Evolutionary conservation across 2,797 vertebrate genomes (phyloP).

Genomic region (Champsocephalus gunnari): DNA sequence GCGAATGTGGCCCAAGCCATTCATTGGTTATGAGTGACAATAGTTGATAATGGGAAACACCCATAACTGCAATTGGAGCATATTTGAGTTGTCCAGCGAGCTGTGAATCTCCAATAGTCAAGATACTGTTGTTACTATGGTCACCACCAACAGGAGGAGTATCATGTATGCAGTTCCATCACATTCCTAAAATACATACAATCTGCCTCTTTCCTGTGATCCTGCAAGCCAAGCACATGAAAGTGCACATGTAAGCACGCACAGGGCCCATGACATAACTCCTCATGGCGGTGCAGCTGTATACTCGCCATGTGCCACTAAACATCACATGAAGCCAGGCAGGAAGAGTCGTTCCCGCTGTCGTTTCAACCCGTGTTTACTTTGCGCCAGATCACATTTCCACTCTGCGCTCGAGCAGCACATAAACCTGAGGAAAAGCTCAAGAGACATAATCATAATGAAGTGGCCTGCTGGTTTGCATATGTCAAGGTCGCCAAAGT

Average conservation of each 20-base stretch:
- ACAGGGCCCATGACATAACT: conserved; percentile 29
- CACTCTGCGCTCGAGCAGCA: conserved; percentile 47
- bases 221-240: conserved; percentile 1
- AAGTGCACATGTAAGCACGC: conserved; percentile 26
- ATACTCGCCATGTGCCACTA: conserved; percentile 29
- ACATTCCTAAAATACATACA: conserved; percentile 1
- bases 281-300: neutral
- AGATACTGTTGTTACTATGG: neutral
- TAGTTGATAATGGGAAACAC: neutral
- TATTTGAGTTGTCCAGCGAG: neutral
- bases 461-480: conserved; percentile 31
- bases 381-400: conserved; percentile 63
- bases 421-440: conserved; percentile 52
- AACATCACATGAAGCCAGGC: conserved; percentile 46
- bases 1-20: no score
- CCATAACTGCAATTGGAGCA: neutral
- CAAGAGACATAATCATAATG: conserved; percentile 41
- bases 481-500: conserved; percentile 10
- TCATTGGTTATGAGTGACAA: no score
- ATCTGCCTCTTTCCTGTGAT: neutral
- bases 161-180: conserved; percentile 10
- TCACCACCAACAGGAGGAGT: conserved; percentile 9
- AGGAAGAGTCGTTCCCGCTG: conserved; percentile 45
- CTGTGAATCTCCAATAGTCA: conserved; percentile 1
- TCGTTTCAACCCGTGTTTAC: conserved; percentile 63